phyloP scores from a whole-genome alignment of 2,888 invertebrate species.

The Ceraclea dissimilis region DNA sequence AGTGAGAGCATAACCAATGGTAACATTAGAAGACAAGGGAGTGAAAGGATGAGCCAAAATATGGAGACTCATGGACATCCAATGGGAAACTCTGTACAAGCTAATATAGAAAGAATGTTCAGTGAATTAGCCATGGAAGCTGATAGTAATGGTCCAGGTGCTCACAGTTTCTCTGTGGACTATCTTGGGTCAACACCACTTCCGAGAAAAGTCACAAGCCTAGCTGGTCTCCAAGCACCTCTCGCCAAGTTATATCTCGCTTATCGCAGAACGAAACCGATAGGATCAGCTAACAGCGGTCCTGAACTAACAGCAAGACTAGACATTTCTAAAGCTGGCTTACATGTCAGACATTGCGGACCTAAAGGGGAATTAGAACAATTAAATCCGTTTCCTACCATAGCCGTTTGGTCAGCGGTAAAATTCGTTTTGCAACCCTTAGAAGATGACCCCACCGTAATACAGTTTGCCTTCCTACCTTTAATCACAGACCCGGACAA shows the following conservation, averaged over 20 bases:
- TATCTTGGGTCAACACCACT: slow-evolving; percentile 77
- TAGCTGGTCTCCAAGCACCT: slow-evolving; percentile 76
- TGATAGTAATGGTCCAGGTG: slow-evolving; percentile 47
- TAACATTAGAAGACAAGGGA: slow-evolving; percentile 30
- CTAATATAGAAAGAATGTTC: slow-evolving; percentile 81
- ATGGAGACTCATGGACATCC: slow-evolving; percentile 13
- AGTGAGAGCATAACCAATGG: slow-evolving; percentile 30
- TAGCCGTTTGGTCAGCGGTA: slow-evolving; percentile 89
- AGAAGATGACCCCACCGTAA: slow-evolving; percentile 46
- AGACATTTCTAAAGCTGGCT: slow-evolving; percentile 61
- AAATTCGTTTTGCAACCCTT: slow-evolving; percentile 67
- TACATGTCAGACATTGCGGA: slow-evolving; percentile 64
- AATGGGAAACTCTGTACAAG: slow-evolving; percentile 68
- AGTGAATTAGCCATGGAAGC: slow-evolving; percentile 59
- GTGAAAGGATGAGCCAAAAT: slow-evolving; percentile 5
- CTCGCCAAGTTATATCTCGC: slow-evolving; percentile 64
- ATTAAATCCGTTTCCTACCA: slow-evolving; percentile 79
- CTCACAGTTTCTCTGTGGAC: slow-evolving; percentile 62
- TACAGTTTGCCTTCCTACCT: slow-evolving; percentile 74
- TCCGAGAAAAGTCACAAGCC: slow-evolving; percentile 70
- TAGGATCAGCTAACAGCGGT: slow-evolving; percentile 34
- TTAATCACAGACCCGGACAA: slow-evolving; percentile 76
- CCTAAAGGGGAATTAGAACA: slow-evolving; percentile 56
- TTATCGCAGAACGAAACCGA: slow-evolving; percentile 50
- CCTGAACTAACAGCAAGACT: slow-evolving; percentile 40